Conservation (phyloP, 2,797 vertebrate species). For the Tenualosa ilisha region DNA sequence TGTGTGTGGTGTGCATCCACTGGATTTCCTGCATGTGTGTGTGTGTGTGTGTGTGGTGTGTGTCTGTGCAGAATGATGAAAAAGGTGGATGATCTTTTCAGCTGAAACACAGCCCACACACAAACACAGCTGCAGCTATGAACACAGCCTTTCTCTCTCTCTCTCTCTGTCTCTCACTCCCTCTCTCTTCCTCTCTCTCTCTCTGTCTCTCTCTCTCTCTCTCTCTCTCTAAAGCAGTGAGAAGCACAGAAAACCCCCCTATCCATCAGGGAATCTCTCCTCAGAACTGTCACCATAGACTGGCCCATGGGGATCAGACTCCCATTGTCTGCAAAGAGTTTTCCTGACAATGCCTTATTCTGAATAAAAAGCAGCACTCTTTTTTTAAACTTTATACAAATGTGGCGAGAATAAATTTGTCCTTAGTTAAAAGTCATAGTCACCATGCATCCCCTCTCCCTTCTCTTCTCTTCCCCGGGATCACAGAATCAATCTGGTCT, state of each 20-base stretch:
- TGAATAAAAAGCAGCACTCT: neutral
- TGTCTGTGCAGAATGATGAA: neutral
- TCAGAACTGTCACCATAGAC: neutral
- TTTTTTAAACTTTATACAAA: neutral
- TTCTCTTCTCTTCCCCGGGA: neutral
- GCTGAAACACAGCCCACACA: neutral
- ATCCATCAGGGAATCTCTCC: neutral
- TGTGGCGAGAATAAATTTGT: neutral
- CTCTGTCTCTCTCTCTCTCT: neutral
- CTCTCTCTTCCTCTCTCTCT: neutral
- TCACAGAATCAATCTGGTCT: constrained; percentile 18
- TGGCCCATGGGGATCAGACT: neutral
- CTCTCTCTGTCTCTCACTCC: neutral
- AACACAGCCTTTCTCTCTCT: neutral
- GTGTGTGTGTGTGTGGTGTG: neutral
- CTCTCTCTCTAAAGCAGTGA: constrained; percentile 11
- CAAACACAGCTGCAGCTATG: no score
- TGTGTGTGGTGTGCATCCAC: neutral
- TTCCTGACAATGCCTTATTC: constrained; percentile 6
- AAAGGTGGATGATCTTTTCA: neutral
- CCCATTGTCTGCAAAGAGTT: neutral
- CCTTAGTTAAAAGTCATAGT: constrained; percentile 17
- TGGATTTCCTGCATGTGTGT: constrained; percentile 13
- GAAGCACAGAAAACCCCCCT: neutral
- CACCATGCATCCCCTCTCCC: neutral